Evolutionary conservation across 1,140 invertebrate genomes (phyloP), one percentile per base, ranked within the genome.

Genomic region (Bombyx mandarina): DNA sequence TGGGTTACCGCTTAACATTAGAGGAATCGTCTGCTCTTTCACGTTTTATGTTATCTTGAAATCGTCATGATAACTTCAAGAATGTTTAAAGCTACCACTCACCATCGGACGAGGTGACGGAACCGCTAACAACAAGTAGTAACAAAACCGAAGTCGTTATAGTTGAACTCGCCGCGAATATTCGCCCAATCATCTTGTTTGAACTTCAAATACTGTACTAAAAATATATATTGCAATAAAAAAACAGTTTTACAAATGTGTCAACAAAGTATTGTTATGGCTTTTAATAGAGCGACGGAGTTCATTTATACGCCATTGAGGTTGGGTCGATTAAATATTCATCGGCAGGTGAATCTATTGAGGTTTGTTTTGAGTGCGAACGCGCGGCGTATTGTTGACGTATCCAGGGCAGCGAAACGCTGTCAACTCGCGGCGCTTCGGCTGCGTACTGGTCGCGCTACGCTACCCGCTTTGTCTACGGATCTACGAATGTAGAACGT

Each of bases 241-340:
- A 18, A 63, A 51, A 63, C 79, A 81, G 69, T 79, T 79, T 77
- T 73, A 67, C 58, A 63, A 66, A 61, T 66, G 65, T 70, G 65
- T 71, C 67, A 76, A 73, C 69, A 73, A 73, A 74, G 62, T 71
- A 65, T 68, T 77, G 66, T 72, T 69, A 75, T 74, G 63, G 67
- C 64, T 73, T 69, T 67, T 69, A 67, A 60, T 65, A 61, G 61
- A 63, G 60, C 69, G 65, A 67, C 64, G 70, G 71, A 63, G 71
- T 63, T 79, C 78, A 82, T 81, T 81, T 74, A 79, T 84, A 73
- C 67, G 73, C 63, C 66, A 63, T 72, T 58, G 71, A 67, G 73
- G 73, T 82, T 63, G 72, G 70, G 65, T 71, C 63, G 66, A 77
- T 83, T 79, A 86, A 82, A 83, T 82, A 86, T 86, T 84, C 81